Percentiles rank a stretch among this genome's conserved stretches.
Conservation (phyloP, 2,113 vertebrate species). For the Xiphophorus couchianus region DNA sequence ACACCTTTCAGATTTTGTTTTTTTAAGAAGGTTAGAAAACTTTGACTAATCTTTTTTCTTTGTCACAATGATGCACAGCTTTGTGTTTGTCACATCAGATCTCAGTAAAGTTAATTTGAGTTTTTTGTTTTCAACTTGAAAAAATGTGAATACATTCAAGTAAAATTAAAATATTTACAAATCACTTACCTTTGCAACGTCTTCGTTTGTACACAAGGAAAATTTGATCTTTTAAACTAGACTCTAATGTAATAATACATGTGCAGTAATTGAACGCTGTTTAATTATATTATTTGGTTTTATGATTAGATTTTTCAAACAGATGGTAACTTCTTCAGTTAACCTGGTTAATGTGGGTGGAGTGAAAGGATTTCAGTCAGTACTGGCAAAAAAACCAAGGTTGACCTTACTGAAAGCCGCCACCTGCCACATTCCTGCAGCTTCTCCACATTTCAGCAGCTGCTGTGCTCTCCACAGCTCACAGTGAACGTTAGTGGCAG, state of each 20-base stretch:
- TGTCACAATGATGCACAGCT: neutral
- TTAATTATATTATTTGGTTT: neutral
- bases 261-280: too few relatives aligned
- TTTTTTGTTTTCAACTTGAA: neutral
- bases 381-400: neutral
- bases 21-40: neutral
- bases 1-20: neutral
- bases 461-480: neutral
- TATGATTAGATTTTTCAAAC: neutral
- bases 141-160: neutral
- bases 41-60: neutral
- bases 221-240: neutral
- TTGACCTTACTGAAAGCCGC: neutral
- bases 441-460: slow-evolving; percentile 1
- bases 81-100: neutral
- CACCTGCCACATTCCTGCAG: slow-evolving; percentile 12
- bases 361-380: slow-evolving; percentile 3
- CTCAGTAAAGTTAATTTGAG: neutral
- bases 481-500: neutral
- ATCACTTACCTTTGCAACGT: neutral
- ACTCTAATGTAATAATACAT: neutral
- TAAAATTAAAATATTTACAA: neutral
- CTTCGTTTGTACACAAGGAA: neutral
- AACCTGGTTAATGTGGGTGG: neutral
- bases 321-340: neutral